Percentiles rank a stretch among this genome's conserved stretches.
These are phyloP conservation scores for Madoqua kirkii DNA, from an alignment of 2,113 vertebrate genomes.

Conservation along the genomic window DNA sequence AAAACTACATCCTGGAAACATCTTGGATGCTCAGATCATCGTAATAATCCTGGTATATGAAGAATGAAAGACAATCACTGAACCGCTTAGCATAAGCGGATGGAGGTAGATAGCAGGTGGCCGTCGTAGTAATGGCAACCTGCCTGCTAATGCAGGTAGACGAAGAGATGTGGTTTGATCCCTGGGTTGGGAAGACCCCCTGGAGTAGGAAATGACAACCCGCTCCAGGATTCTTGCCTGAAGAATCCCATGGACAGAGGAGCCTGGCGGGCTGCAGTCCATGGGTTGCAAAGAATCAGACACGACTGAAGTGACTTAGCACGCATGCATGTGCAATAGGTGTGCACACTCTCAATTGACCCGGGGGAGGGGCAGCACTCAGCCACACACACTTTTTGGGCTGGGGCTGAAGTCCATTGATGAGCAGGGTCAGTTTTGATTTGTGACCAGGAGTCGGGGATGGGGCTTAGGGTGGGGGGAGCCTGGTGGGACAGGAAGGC, in stretches of 20 bases:
- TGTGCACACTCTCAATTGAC: accelerated
- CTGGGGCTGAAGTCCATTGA: not conserved
- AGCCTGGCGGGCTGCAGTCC: not conserved
- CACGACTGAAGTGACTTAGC: not conserved
- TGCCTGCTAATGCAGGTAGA: not conserved
- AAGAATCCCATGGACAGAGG: not conserved
- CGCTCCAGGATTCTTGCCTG: not conserved
- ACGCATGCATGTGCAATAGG: not conserved
- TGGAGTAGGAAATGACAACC: not conserved
- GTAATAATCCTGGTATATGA: not conserved
- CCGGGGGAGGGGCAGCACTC: accelerated
- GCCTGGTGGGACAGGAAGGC: not conserved
- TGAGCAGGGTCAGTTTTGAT: not conserved
- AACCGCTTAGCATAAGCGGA: accelerated
- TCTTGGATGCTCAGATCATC: not conserved
- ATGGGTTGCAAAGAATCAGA: not conserved
- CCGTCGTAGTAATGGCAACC: not conserved
- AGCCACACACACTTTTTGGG: accelerated
- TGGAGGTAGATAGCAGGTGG: not conserved
- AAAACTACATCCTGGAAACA: not conserved
- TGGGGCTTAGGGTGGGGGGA: accelerated
- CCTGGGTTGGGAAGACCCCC: not conserved
- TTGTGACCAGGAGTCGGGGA: no score
- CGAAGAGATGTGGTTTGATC: not conserved
- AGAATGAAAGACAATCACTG: not conserved